Conservation (phyloP, 2,113 vertebrate genomes). For the Peromyscus maniculatus region DNA sequence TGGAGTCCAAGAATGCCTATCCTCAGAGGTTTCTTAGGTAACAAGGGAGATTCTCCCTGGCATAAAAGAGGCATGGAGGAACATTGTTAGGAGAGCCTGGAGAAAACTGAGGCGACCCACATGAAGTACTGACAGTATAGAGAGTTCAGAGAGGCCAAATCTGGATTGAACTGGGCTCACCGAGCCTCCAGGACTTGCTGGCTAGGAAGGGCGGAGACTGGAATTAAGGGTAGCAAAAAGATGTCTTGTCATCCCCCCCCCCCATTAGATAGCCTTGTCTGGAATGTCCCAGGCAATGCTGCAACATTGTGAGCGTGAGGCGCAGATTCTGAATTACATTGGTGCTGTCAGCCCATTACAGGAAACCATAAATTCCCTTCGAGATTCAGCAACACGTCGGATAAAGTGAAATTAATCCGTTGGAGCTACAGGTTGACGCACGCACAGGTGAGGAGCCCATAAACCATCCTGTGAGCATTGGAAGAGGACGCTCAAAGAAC, state of each 20-base stretch:
- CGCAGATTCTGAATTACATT: slow-evolving; percentile 80
- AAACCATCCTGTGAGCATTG: slow-evolving; percentile 48
- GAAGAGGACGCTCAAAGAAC: slow-evolving; percentile 60
- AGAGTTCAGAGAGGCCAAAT: background rate
- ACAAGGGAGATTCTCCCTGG: background rate
- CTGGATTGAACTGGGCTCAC: background rate
- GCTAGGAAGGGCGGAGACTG: background rate
- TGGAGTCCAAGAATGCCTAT: background rate
- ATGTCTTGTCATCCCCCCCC: background rate
- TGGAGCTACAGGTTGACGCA: slow-evolving; percentile 70
- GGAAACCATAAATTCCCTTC: slow-evolving; percentile 72
- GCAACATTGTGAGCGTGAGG: slow-evolving; percentile 66
- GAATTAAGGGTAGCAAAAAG: background rate
- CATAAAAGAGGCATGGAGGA: background rate
- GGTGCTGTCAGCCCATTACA: slow-evolving; percentile 74
- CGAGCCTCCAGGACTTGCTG: background rate
- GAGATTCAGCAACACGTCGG: slow-evolving; percentile 60
- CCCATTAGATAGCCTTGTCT: slow-evolving; percentile 45
- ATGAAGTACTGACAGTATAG: background rate
- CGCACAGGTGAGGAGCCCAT: slow-evolving; percentile 54
- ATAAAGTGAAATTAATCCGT: slow-evolving; percentile 83
- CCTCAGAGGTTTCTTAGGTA: background rate
- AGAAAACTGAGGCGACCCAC: background rate
- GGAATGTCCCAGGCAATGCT: slow-evolving; percentile 41
- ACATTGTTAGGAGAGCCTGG: rapidly evolving